Percentiles rank a stretch among this genome's conserved stretches.
Evolutionary conservation across 2,888 invertebrate species (phyloP).

Genomic region (Endomychus coccineus): DNA sequence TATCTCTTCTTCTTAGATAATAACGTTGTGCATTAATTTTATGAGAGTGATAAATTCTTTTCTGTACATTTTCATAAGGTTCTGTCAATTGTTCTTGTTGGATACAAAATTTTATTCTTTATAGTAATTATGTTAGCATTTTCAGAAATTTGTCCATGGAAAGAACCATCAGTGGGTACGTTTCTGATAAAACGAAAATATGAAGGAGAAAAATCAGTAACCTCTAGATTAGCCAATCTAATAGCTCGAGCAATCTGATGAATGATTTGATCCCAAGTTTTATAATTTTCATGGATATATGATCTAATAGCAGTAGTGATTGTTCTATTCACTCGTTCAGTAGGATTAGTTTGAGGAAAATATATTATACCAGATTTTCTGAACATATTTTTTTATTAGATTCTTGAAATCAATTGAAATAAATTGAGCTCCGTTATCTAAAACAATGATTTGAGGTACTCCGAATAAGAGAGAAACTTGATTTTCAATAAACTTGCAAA

Average conservation of each 20-base stretch:
- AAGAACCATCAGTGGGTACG: constrained; percentile 4
- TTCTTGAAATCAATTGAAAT: constrained; percentile 2
- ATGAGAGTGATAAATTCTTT: constrained; percentile 1
- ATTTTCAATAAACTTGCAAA: no score
- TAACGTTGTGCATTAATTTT: background rate
- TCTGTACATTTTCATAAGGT: background rate
- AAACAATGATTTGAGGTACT: background rate
- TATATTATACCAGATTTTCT: constrained; percentile 7
- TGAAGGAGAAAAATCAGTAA: constrained; percentile 8
- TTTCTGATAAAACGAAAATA: constrained; percentile 5
- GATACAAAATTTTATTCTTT: constrained; percentile 1
- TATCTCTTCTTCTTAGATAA: background rate
- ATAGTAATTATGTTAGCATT: constrained; percentile 3
- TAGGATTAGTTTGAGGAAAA: constrained; percentile 6
- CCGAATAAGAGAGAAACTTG: no score
- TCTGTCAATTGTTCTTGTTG: no score
- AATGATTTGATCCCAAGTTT: constrained; percentile 2
- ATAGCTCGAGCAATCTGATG: constrained; percentile 10
- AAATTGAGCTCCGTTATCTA: constrained; percentile 2
- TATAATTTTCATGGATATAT: constrained; percentile 6
- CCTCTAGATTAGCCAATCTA: constrained; percentile 7
- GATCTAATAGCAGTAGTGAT: constrained; percentile 7
- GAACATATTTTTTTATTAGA: constrained; percentile 3
- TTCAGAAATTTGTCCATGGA: constrained; percentile 5
- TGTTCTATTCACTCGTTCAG: constrained; percentile 5